phyloP scores from a whole-genome alignment of 2,113 vertebrate species.

The Scytalopus superciliaris region DNA sequence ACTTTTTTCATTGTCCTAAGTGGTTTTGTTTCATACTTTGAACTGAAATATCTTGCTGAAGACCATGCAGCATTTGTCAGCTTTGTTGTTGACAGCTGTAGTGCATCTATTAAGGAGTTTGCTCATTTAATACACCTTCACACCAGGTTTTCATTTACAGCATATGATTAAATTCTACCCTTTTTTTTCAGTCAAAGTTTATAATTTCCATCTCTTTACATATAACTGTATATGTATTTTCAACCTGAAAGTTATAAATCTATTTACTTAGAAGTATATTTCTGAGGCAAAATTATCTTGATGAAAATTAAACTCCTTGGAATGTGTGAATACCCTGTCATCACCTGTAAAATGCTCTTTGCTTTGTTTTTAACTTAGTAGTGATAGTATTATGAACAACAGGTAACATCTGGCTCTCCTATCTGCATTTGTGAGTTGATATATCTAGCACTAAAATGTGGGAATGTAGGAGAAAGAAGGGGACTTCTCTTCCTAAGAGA shows the following conservation, averaged over 20 bases:
- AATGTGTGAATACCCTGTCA: not conserved
- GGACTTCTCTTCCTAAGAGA: not conserved
- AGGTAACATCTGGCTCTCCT: not conserved
- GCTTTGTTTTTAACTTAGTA: not conserved
- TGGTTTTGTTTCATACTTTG: not conserved
- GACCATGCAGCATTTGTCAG: not conserved
- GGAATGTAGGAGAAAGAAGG: not conserved
- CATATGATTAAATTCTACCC: not conserved
- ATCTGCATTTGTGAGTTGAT: not conserved
- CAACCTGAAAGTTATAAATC: not conserved
- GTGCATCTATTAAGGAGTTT: not conserved
- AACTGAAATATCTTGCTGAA: not conserved
- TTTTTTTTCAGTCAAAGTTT: not conserved
- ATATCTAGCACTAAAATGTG: not conserved
- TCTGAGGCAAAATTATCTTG: not conserved
- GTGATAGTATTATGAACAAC: not conserved
- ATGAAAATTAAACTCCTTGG: not conserved
- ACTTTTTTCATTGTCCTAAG: not conserved
- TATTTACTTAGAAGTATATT: not conserved
- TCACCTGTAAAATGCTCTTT: not conserved
- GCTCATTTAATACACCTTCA: not conserved
- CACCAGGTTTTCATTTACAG: not conserved
- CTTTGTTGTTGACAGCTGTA: not conserved
- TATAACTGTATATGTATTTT: not conserved
- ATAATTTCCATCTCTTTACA: not conserved